A percentile compares a stretch with the other conserved stretches of the same genome.
Conservation (phyloP, 1,140 invertebrate genomes). For the Ceratosolen fusciceps region DNA sequence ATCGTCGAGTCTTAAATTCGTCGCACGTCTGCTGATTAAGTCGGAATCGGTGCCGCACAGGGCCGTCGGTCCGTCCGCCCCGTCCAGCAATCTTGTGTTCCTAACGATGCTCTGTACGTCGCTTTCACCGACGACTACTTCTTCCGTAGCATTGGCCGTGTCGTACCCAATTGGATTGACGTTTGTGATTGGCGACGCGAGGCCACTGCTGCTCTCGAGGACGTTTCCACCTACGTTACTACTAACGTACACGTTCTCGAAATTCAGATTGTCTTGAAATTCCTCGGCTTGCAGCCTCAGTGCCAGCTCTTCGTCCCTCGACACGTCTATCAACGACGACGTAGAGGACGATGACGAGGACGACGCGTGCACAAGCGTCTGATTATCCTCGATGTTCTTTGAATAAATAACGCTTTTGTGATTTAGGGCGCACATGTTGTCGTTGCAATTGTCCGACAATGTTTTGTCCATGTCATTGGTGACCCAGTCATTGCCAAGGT, state of each 20-base stretch:
- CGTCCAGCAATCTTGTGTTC: slow-evolving; percentile 66
- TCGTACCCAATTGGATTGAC: slow-evolving; percentile 48
- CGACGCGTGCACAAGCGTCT: slow-evolving; percentile 15
- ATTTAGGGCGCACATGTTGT: not conserved
- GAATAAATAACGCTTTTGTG: slow-evolving; percentile 21
- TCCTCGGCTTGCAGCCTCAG: slow-evolving; percentile 68
- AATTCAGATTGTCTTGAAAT: slow-evolving; percentile 59
- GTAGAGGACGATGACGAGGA: slow-evolving; percentile 41
- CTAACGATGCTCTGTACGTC: slow-evolving; percentile 55
- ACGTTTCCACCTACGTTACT: slow-evolving; percentile 39
- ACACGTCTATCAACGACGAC: slow-evolving; percentile 56
- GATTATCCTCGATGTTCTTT: slow-evolving; percentile 31
- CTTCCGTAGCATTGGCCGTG: not conserved
- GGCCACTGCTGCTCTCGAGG: slow-evolving; percentile 17
- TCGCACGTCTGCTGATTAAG: slow-evolving; percentile 62
- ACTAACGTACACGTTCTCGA: slow-evolving; percentile 51
- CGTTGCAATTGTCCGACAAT: not conserved
- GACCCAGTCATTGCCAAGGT: slow-evolving; percentile 27
- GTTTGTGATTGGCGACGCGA: slow-evolving; percentile 43
- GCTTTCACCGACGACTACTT: slow-evolving; percentile 30
- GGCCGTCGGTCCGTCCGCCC: slow-evolving; percentile 67
- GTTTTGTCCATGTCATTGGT: not conserved
- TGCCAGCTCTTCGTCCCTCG: slow-evolving; percentile 68
- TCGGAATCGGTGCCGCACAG: slow-evolving; percentile 66
- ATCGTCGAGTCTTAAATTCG: slow-evolving; percentile 67